Conservation (phyloP, 2,888 invertebrate species). For the Lysandra bellargus region DNA sequence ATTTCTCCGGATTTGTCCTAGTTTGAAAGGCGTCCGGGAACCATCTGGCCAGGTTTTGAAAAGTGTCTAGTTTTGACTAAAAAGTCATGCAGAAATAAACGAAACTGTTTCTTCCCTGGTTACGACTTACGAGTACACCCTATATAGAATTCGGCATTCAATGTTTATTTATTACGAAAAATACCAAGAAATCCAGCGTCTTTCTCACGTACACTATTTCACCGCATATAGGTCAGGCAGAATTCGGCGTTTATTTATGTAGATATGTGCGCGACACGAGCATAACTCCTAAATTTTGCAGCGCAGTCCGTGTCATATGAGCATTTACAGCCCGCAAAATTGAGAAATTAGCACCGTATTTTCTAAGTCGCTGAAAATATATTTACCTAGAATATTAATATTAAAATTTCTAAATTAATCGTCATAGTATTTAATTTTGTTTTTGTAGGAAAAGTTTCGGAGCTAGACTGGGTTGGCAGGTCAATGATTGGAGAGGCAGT, state of each 20-base stretch:
- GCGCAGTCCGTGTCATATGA: background rate
- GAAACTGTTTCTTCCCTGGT: too few relatives aligned
- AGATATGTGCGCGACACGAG: slow-evolving; percentile 24
- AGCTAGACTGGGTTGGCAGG: too few relatives aligned
- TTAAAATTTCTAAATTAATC: too few relatives aligned
- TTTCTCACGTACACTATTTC: slow-evolving; percentile 7
- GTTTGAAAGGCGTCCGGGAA: too few relatives aligned
- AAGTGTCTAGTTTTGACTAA: too few relatives aligned
- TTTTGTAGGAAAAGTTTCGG: too few relatives aligned
- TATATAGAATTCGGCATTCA: background rate
- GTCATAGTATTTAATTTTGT: too few relatives aligned
- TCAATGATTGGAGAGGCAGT: too few relatives aligned
- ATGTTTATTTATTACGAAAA: background rate
- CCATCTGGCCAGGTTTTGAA: too few relatives aligned
- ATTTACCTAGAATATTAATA: background rate
- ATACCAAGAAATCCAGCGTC: slow-evolving; percentile 9
- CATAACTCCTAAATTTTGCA: slow-evolving; percentile 28
- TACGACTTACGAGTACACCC: too few relatives aligned
- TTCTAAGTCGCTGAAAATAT: background rate
- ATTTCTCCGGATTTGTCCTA: too few relatives aligned
- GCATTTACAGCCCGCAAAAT: slow-evolving; percentile 16
- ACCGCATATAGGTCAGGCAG: slow-evolving; percentile 13
- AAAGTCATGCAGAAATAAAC: too few relatives aligned
- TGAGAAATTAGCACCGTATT: background rate
- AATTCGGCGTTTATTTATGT: slow-evolving; percentile 23